Base-by-base conservation (phyloP, 1,140 invertebrate species). In the Bombus affinis region DNA sequence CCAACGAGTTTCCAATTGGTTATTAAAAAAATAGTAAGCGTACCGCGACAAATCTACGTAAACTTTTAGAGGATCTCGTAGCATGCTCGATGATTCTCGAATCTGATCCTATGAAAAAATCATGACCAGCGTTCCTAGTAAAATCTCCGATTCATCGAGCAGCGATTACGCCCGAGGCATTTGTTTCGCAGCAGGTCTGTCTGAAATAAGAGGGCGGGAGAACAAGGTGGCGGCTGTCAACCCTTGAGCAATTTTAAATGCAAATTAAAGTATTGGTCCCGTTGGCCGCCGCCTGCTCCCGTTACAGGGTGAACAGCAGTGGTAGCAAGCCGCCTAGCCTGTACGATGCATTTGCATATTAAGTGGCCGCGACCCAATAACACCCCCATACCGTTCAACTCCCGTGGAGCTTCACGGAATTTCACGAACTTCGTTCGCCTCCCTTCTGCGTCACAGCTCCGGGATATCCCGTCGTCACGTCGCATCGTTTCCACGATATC, bases 241-340 rank as follows among this genome's bases (percentile, higher is more conserved):
- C 86, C 91, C 93, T 94, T 94, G 91, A 94, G 91, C 92, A 95
- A 95, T 95, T 95, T 95, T 94, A 94, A 94, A 95, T 95, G 94
- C 94, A 94, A 95, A 95, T 95, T 94, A 94, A 95, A 95, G 94
- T 95, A 95, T 95, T 93, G 94, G 93, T 91, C 90, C 86, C 77
- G 86, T 91, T 92, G 90, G 82, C 86, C 87, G 89, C 83, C 86
- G 89, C 83, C 91, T 89, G 90, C 90, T 89, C 78, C 86, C 77
- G 88, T 85, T 86, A 86, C 68, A 18, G 47, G 74, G 76, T 76
- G 82, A 92, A 89, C 90, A 88, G 74, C 92, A 86, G 90, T 89
- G 85, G 81, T 79, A 80, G 72, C 78, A 47, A 78, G 77, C 71
- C 28, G 86, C 68, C 86, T 80, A 78, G 86, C 68, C 86, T 80